phyloP scores from a whole-genome alignment of 1,140 invertebrate genomes.

The Pachypeltis micranthus region DNA sequence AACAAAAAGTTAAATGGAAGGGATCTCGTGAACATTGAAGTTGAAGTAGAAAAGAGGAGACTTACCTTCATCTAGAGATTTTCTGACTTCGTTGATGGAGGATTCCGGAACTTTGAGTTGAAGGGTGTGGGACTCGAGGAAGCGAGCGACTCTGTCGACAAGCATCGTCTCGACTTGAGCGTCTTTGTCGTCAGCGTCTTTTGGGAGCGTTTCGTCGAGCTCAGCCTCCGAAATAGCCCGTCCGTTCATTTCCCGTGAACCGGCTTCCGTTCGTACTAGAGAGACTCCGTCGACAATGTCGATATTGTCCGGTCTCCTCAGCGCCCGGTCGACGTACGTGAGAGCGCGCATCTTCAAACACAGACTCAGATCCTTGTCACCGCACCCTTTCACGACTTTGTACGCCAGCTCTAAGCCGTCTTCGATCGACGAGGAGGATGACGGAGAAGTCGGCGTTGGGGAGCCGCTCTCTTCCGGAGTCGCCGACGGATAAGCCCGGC shows the following conservation, averaged over 20 bases:
- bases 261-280: slow-evolving; percentile 43
- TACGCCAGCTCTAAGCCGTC: slow-evolving; percentile 44
- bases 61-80: slow-evolving; percentile 45
- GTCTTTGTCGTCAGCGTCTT: slow-evolving; percentile 56
- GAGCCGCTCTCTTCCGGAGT: slow-evolving; percentile 15
- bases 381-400: slow-evolving; percentile 51
- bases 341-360: slow-evolving; percentile 57
- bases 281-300: slow-evolving; percentile 52
- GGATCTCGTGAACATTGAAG: too few species aligned
- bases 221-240: slow-evolving; percentile 41
- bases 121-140: slow-evolving; percentile 63
- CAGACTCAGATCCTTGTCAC: slow-evolving; percentile 52
- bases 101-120: slow-evolving; percentile 61
- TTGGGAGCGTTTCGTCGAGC: slow-evolving; percentile 43
- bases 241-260: slow-evolving; percentile 31
- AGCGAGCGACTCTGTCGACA: slow-evolving; percentile 56
- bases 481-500: slow-evolving; percentile 19
- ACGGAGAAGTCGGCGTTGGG: background rate
- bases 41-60: too few species aligned
- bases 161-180: slow-evolving; percentile 62
- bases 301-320: slow-evolving; percentile 41
- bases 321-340: slow-evolving; percentile 48
- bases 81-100: slow-evolving; percentile 52
- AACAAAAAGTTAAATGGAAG: too few species aligned
- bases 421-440: slow-evolving; percentile 27